These are phyloP conservation scores for Bos taurus DNA, from an alignment of 2,113 vertebrate species.

Conservation along the genomic window DNA sequence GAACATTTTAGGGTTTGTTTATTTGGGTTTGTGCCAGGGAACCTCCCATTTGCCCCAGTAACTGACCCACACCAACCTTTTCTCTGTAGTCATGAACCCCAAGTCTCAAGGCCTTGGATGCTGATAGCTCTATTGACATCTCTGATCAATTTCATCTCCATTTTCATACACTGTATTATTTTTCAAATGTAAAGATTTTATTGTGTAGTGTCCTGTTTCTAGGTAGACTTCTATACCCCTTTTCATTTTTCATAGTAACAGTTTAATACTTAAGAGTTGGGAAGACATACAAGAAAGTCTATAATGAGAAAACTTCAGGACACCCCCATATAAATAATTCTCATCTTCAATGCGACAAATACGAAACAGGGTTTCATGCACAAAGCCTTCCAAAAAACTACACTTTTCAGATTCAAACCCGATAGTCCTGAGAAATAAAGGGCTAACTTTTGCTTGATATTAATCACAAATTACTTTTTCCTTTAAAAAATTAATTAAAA, in stretches of 20 bases:
- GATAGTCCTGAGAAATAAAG: background rate
- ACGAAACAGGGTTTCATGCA: background rate
- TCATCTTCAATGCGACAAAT: constrained; percentile 34
- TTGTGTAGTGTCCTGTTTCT: background rate
- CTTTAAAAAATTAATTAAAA: constrained; percentile 79
- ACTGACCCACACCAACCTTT: background rate
- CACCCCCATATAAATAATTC: constrained; percentile 50
- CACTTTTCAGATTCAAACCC: background rate
- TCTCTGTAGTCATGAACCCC: background rate
- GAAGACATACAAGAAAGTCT: constrained; percentile 41
- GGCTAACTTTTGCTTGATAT: background rate
- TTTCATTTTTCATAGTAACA: constrained; percentile 29
- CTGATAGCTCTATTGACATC: background rate
- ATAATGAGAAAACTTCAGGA: constrained; percentile 53
- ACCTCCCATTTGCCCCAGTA: background rate
- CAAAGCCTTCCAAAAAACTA: background rate
- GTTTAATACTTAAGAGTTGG: constrained; percentile 40
- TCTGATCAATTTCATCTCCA: background rate
- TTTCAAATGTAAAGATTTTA: background rate
- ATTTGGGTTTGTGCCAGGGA: background rate
- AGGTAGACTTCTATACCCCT: background rate
- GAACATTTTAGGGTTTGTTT: background rate
- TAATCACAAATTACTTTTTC: constrained; percentile 44
- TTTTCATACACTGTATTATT: background rate
- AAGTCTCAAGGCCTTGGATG: background rate